phyloP scores from a whole-genome alignment of 2,797 vertebrate genomes.

The Sphaeramia orbicularis region DNA sequence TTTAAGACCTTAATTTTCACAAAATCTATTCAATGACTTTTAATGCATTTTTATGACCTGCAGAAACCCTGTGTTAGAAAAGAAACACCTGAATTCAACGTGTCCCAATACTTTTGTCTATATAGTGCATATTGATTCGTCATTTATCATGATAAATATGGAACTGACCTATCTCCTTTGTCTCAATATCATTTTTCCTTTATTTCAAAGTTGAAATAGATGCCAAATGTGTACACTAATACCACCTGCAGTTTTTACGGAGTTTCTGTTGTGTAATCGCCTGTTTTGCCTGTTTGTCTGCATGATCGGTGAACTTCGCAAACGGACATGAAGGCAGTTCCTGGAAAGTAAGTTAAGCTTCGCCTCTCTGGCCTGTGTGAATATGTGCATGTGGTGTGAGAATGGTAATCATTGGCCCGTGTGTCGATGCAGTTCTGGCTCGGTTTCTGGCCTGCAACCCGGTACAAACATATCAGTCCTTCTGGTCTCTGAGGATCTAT shows the following conservation, averaged over 20 bases:
- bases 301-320: neutral
- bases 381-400: slow-evolving; percentile 72
- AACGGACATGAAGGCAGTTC: slow-evolving; percentile 35
- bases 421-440: slow-evolving; percentile 56
- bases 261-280: neutral
- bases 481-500: slow-evolving; percentile 58
- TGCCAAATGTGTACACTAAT: neutral
- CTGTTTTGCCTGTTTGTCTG: slow-evolving; percentile 25
- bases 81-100: no score
- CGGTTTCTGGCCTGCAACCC: slow-evolving; percentile 53
- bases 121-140: no score
- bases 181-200: no score
- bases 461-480: slow-evolving; percentile 72
- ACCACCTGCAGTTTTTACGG: neutral
- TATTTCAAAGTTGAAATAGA: neutral
- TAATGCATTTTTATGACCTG: no score
- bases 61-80: no score
- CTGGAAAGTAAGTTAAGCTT: slow-evolving; percentile 52
- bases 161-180: no score
- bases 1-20: no score
- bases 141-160: no score
- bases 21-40: no score
- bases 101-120: no score
- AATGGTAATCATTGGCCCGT: slow-evolving; percentile 70
- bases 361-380: slow-evolving; percentile 49